Evolutionary conservation across 2,113 vertebrate species (phyloP).

Genomic region (Heptranchias perlo): DNA sequence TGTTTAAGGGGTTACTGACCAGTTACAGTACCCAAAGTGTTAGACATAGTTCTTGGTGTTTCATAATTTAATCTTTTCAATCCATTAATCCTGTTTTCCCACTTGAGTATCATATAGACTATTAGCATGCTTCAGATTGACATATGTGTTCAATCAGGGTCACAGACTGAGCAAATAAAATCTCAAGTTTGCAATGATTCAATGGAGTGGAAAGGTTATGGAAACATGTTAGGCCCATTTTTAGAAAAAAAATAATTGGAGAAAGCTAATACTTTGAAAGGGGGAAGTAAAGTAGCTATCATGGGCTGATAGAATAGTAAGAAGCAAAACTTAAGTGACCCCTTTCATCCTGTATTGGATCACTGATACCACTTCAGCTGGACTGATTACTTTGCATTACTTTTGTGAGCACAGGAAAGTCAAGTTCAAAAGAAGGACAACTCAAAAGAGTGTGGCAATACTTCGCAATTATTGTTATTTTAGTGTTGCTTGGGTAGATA

Average conservation of each 20-base stretch:
- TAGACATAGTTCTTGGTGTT: slow-evolving; percentile 44
- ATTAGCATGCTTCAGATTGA: neutral
- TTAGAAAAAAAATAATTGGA: neutral
- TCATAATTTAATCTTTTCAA: slow-evolving; percentile 41
- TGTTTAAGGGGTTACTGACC: neutral
- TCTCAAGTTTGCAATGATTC: neutral
- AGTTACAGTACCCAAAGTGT: neutral
- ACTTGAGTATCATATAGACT: slow-evolving; percentile 30
- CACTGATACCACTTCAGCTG: neutral
- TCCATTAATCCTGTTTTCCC: slow-evolving; percentile 47
- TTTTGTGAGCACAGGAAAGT: neutral
- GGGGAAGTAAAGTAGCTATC: neutral
- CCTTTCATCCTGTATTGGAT: neutral
- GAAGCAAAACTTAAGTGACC: neutral
- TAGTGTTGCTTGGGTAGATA: neutral
- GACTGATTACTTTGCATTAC: neutral
- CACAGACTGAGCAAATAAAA: neutral
- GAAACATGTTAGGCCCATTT: neutral
- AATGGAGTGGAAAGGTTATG: neutral
- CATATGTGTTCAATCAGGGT: slow-evolving; percentile 16
- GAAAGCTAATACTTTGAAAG: neutral
- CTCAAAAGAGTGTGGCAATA: neutral
- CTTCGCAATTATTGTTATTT: neutral
- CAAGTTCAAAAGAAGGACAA: neutral
- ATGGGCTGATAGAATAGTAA: slow-evolving; percentile 1